Evolutionary conservation across 2,797 vertebrate genomes (phyloP).

Genomic region (Corythornis leucogaster): DNA sequence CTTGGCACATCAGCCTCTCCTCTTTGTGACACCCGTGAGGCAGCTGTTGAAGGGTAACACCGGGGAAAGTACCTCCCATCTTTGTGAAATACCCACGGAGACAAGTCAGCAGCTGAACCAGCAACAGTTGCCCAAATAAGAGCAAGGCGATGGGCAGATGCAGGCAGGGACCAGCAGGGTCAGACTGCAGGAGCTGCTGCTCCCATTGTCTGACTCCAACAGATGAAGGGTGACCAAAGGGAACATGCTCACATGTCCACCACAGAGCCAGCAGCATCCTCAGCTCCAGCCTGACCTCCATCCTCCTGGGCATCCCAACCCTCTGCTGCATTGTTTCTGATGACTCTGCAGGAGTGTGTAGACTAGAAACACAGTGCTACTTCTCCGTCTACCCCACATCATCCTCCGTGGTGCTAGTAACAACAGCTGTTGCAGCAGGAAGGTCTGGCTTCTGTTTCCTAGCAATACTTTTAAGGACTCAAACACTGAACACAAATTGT

Average conservation of each 20-base stretch:
- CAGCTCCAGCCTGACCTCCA: background rate
- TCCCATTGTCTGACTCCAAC: accelerated
- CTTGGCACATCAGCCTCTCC: background rate
- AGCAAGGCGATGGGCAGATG: background rate
- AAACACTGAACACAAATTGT: background rate
- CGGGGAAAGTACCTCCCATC: background rate
- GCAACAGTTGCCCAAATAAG: background rate
- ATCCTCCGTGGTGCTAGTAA: background rate
- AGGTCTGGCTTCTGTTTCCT: background rate
- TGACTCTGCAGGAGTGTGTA: background rate
- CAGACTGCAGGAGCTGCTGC: background rate
- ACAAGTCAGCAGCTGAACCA: background rate
- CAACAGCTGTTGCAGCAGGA: background rate
- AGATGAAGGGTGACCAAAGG: background rate
- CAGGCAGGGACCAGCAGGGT: background rate
- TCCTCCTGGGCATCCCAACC: background rate
- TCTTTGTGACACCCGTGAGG: too few relatives aligned
- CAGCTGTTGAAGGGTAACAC: background rate
- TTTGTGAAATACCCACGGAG: background rate
- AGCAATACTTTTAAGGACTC: background rate
- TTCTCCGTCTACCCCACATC: background rate
- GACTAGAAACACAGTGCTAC: accelerated
- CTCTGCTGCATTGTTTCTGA: background rate
- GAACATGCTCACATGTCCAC: background rate
- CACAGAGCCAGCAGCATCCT: background rate